phyloP scores from a whole-genome alignment of 1,140 invertebrate genomes.

The Calycopis cecrops region DNA sequence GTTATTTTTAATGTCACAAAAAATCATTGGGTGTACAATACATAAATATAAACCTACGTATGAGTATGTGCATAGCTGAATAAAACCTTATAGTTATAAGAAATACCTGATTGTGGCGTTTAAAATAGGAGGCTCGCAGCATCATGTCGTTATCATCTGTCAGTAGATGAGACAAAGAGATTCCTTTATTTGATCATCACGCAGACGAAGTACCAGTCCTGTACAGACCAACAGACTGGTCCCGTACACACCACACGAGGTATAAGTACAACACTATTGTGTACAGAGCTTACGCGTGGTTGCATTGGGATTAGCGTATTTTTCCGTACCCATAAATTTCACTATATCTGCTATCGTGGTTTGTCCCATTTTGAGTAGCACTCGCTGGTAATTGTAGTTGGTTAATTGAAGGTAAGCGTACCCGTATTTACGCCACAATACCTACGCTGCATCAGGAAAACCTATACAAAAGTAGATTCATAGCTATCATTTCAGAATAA shows the following conservation, averaged over 20 bases:
- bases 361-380: background rate
- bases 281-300: slow-evolving; percentile 13
- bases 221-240: background rate
- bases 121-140: slow-evolving; percentile 57
- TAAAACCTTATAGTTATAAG: background rate
- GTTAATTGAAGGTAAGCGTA: no score
- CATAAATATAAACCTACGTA: no score
- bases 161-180: background rate
- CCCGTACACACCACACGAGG: background rate
- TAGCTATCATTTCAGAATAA: no score
- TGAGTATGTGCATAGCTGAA: no score
- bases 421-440: no score
- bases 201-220: background rate
- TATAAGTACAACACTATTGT: slow-evolving; percentile 17
- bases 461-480: no score
- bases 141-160: slow-evolving; percentile 28
- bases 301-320: slow-evolving; percentile 9
- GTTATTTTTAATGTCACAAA: no score
- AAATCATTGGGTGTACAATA: no score
- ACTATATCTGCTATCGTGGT: slow-evolving; percentile 1
- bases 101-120: slow-evolving; percentile 51
- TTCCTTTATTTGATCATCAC: background rate
- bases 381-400: background rate
- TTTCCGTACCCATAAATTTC: slow-evolving; percentile 12
- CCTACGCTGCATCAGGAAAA: no score